phyloP scores from a whole-genome alignment of 2,888 invertebrate species.

The Drosophila yooni region DNA sequence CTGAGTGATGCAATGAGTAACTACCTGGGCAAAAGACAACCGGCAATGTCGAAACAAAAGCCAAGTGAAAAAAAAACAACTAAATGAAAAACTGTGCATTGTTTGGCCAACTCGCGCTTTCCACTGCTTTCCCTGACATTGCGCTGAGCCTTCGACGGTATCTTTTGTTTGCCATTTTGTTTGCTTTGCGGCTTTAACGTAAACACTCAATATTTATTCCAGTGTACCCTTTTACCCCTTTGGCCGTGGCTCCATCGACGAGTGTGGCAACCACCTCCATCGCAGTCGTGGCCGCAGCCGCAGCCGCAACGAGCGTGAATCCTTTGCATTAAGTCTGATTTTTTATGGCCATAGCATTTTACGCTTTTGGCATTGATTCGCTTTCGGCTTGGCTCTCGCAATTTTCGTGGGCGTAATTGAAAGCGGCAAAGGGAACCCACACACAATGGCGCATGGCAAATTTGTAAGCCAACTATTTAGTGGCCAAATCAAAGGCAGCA shows the following conservation, averaged over 20 bases:
- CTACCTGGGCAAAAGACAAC: conserved; percentile 55
- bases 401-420: conserved; percentile 75
- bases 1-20: conserved; percentile 45
- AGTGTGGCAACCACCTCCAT: background rate
- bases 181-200: conserved; percentile 66
- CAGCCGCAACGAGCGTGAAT: conserved; percentile 50
- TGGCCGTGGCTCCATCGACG: background rate
- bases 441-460: conserved; percentile 62
- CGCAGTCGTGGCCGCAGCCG: background rate
- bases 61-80: conserved; percentile 43
- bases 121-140: conserved; percentile 12
- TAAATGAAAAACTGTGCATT: conserved; percentile 51
- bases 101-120: conserved; percentile 54
- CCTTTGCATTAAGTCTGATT: conserved; percentile 68
- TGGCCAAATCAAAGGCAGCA: conserved; percentile 67
- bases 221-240: conserved; percentile 48
- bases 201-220: conserved; percentile 79
- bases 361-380: conserved; percentile 27
- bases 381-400: conserved; percentile 21
- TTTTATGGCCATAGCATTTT: conserved; percentile 65
- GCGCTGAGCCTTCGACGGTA: conserved; percentile 4
- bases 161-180: conserved; percentile 61
- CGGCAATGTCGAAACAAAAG: conserved; percentile 47
- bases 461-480: conserved; percentile 78
- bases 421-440: conserved; percentile 49